Evolutionary conservation across 2,888 invertebrate genomes (phyloP).

Genomic region (Adineta ricciae): DNA sequence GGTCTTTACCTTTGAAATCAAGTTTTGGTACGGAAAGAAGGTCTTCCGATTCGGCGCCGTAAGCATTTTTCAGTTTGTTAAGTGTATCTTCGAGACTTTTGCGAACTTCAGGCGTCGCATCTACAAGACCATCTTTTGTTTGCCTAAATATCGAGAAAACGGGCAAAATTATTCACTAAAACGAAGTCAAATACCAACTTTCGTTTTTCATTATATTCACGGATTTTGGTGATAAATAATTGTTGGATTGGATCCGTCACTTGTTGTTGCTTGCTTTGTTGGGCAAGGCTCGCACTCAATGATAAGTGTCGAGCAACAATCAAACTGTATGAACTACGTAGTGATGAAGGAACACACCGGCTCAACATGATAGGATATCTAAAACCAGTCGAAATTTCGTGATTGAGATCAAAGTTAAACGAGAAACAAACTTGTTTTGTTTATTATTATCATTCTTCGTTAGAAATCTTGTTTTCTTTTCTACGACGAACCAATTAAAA

Average conservation of each 20-base stretch:
- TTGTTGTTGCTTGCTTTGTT: background rate
- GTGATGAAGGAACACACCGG: background rate
- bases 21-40: background rate
- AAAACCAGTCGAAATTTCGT: background rate
- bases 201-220: slow-evolving; percentile 76
- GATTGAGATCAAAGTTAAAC: background rate
- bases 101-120: slow-evolving; percentile 66
- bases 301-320: background rate
- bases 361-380: background rate
- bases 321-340: background rate
- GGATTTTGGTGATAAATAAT: slow-evolving; percentile 78
- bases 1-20: background rate
- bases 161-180: background rate
- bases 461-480: background rate
- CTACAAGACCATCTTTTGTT: slow-evolving; percentile 62
- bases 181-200: slow-evolving; percentile 56
- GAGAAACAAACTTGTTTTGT: background rate
- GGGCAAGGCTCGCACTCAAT: background rate
- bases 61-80: slow-evolving; percentile 68
- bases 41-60: slow-evolving; percentile 55
- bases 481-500: background rate
- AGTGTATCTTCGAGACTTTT: slow-evolving; percentile 67
- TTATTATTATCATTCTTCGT: background rate
- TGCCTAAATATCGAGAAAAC: slow-evolving; percentile 54
- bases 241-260: slow-evolving; percentile 75